Conservation (phyloP, 2,888 invertebrate species). For the Hemithea aestivaria region DNA sequence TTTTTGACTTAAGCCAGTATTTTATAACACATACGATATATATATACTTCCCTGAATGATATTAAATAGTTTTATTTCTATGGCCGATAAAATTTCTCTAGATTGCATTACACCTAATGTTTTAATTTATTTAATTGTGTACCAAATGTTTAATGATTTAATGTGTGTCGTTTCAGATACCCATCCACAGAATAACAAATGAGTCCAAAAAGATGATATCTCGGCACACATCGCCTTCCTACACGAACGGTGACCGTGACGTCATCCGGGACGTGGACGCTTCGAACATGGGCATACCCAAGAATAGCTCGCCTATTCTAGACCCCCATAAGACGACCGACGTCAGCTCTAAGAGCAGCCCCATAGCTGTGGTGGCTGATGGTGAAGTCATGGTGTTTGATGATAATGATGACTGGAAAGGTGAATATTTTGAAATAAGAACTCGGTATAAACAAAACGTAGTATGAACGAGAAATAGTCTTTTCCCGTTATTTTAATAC, state of each 20-base stretch:
- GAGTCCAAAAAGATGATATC: conserved; percentile 74
- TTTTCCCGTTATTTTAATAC: no score
- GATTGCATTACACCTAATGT: no score
- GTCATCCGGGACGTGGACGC: conserved; percentile 29
- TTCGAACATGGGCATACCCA: conserved; percentile 65
- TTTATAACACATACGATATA: no score
- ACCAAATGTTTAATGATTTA: no score
- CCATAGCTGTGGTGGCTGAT: conserved; percentile 82
- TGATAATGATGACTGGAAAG: conserved; percentile 91
- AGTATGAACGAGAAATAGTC: no score
- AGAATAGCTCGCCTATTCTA: conserved; percentile 70
- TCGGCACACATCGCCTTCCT: conserved; percentile 68
- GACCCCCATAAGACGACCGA: conserved; percentile 69
- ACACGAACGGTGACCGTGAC: conserved; percentile 68
- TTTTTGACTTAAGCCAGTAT: no score
- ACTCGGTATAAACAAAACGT: no score
- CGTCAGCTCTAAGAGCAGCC: conserved; percentile 70
- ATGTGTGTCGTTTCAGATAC: conserved; percentile 51
- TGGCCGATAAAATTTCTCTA: no score
- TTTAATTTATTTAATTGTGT: no score
- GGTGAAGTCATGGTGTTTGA: conserved; percentile 92
- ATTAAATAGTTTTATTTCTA: no score
- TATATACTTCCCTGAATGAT: no score
- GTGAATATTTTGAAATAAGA: conserved; percentile 54
- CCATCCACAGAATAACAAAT: conserved; percentile 67